phyloP scores from a whole-genome alignment of 1,140 invertebrate species.

The Cydia amplana region DNA sequence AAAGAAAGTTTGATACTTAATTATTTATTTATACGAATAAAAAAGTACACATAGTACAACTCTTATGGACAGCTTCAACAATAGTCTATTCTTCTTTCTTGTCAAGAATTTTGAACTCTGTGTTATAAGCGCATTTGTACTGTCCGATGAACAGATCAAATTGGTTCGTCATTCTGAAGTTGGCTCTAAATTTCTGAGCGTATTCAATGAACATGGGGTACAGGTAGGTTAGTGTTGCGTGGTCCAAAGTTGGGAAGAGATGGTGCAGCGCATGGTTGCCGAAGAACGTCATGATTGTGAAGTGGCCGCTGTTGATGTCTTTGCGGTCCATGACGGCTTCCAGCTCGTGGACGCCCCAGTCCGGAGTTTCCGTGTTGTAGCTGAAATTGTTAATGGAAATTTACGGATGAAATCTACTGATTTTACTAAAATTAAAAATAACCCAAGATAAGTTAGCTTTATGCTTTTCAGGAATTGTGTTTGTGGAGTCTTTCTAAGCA shows the following conservation, averaged over 20 bases:
- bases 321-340: conserved; percentile 84
- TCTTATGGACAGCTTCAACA: neutral
- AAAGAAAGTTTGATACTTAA: too few relatives aligned
- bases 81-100: neutral
- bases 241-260: conserved; percentile 88
- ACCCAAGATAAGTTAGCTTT: too few relatives aligned
- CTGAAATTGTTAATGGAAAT: neutral
- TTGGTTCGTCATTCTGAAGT: conserved; percentile 75
- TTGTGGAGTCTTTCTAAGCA: too few relatives aligned
- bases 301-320: conserved; percentile 82
- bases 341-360: conserved; percentile 88
- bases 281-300: conserved; percentile 83
- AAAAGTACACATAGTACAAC: too few relatives aligned
- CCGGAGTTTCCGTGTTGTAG: conserved; percentile 53
- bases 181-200: conserved; percentile 83
- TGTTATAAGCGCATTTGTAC: conserved; percentile 82
- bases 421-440: too few relatives aligned
- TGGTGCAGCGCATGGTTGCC: conserved; percentile 88
- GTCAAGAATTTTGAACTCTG: conserved; percentile 37
- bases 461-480: too few relatives aligned
- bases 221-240: conserved; percentile 82
- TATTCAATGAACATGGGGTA: conserved; percentile 82
- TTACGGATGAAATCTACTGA: neutral
- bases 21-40: too few relatives aligned
- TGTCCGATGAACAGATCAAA: conserved; percentile 83